phyloP scores from a whole-genome alignment of 1,140 invertebrate genomes.

The Himalopsyche phryganea region DNA sequence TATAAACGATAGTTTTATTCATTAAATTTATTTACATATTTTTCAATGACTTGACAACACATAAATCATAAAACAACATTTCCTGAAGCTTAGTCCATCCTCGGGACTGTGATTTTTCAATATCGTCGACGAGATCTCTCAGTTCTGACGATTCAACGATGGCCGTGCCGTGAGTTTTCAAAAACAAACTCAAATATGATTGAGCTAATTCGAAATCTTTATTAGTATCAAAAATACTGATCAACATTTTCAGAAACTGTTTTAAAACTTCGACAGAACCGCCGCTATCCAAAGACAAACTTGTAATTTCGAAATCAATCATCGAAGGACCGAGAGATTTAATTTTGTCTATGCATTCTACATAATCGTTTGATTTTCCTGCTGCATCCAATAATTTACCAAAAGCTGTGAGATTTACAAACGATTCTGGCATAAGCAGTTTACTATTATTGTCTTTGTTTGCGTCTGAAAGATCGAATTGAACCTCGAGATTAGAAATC shows the following conservation, averaged over 20 bases:
- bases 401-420: slow-evolving; percentile 65
- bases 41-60: slow-evolving; percentile 70
- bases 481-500: slow-evolving; percentile 74
- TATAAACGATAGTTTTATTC: slow-evolving; percentile 15
- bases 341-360: slow-evolving; percentile 65
- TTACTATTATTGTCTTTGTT: slow-evolving; percentile 49
- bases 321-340: slow-evolving; percentile 79
- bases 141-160: slow-evolving; percentile 60
- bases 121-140: slow-evolving; percentile 53
- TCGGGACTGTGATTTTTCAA: slow-evolving; percentile 57
- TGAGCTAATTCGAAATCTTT: slow-evolving; percentile 89
- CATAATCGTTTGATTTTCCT: slow-evolving; percentile 50
- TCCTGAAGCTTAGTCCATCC: slow-evolving; percentile 68
- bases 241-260: slow-evolving; percentile 77
- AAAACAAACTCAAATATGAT: slow-evolving; percentile 86
- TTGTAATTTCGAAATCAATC: slow-evolving; percentile 87
- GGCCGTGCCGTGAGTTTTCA: slow-evolving; percentile 76
- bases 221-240: slow-evolving; percentile 69
- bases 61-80: slow-evolving; percentile 73
- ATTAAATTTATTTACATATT: slow-evolving; percentile 51
- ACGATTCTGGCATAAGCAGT: slow-evolving; percentile 53
- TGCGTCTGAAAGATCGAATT: slow-evolving; percentile 69
- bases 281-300: slow-evolving; percentile 67
- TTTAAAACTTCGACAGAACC: slow-evolving; percentile 67
- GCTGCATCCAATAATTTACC: slow-evolving; percentile 57